These are phyloP conservation scores for Riparia riparia DNA, from an alignment of 2,113 vertebrate species.

Conservation along the genomic window DNA sequence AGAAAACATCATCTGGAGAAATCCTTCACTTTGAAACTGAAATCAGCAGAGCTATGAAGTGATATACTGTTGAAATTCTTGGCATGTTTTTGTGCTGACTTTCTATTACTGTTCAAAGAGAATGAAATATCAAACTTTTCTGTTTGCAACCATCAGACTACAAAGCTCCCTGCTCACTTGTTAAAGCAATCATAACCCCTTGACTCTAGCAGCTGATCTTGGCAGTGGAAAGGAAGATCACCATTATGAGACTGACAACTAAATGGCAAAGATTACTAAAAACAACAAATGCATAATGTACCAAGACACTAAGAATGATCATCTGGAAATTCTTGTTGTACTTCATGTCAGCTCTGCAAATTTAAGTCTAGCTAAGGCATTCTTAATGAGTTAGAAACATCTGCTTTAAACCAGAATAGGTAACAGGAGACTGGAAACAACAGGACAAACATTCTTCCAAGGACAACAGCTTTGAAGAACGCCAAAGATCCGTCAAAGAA, in stretches of 20 bases:
- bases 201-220: not conserved
- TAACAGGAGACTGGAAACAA: not conserved
- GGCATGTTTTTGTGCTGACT: not conserved
- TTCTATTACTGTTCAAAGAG: not conserved
- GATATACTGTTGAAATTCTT: not conserved
- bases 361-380: not conserved
- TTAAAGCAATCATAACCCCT: not conserved
- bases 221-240: not conserved
- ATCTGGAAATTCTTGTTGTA: not conserved
- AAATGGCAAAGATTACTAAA: not conserved
- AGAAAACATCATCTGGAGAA: not conserved
- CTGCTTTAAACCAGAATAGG: not conserved
- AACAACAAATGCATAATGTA: not conserved
- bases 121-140: not conserved
- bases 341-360: not conserved
- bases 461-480: not conserved
- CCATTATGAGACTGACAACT: not conserved
- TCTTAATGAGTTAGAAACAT: not conserved
- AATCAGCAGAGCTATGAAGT: not conserved
- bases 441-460: not conserved
- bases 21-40: not conserved
- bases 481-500: not conserved
- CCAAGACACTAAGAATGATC: not conserved
- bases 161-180: not conserved
- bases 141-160: not conserved